Base-by-base conservation (phyloP, 2,888 invertebrate genomes). In the Anodontia alba region DNA sequence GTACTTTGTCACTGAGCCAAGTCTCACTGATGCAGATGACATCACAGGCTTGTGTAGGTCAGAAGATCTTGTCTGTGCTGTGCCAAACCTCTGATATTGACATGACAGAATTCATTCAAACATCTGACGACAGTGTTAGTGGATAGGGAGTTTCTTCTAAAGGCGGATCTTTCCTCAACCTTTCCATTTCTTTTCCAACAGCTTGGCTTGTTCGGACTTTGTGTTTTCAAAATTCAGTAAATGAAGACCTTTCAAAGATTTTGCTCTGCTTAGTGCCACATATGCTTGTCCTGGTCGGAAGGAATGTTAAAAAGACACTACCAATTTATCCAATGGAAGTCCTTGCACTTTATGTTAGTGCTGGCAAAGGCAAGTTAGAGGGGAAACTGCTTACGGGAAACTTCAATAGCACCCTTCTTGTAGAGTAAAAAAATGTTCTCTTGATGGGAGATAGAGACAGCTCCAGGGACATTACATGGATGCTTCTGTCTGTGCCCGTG, bases 301-400 rank as follows among this genome's bases (percentile, higher is more conserved):
- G 17, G 49, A 7, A 15, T n/a, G 5, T 10, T 7, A 7, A 7
- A 49, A 15, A 20, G 49, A 49, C 5, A 49, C 49, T 17, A 49
- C 49, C n/a, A 49, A 20, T 20, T 49, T 49, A 17, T 62, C 62
- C 62, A 62, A 62, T 17, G 31, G 17, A 23, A 62, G 31, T 3
- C 62, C 62, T 17, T 62, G 62, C 7, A 62, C 62, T 26, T 62
- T 62, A 33, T 62, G 62, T 12, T 62, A 8, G 62, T 62, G 23
- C 20, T 12, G 3, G 62, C 62, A 62, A 62, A 62, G 15, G 31
- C 31, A n/a, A 62, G 7, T 62, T 5, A 12, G 2, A 62, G 36
- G 5, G 62, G 62, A 26, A 62, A 62, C 62, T 62, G 62, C 17
- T 8, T 62, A 5, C 62, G 7, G 10, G 36, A 12, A 20, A 62